Base-by-base conservation (phyloP, 2,113 vertebrate genomes). In the Ameiurus melas region DNA sequence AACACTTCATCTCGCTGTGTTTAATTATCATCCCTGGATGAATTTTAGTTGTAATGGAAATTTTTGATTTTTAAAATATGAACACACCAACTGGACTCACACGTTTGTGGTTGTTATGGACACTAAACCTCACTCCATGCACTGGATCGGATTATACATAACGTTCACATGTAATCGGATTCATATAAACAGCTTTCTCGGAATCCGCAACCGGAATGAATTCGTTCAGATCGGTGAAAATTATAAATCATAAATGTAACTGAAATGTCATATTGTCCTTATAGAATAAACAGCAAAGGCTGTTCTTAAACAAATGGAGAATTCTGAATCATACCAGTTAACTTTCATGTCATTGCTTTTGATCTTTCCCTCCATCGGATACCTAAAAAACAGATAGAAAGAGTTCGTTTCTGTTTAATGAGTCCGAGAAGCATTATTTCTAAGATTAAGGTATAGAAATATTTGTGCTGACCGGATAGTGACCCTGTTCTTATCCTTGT, bases 271-370 rank as follows among this genome's bases (percentile, higher is more conserved):
- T 12, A 13, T n/a, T 2, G 27, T 64, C 8, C 1, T 80, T 80
- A 33, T 10, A 33, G 17, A 5, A 57, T 57, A 36, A 81, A 81
- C 17, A 33, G 4, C 17, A 80, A 55, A 22, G 36, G 2, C 17
- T 47, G 36, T 25, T 13, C 0, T 25, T 3, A 12, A 43, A 33
- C 33, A 55, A 22, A 58, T 58, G 9, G 1, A 22, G 2, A 58
- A 25, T 82, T 14, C 9, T 36, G 19, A 57, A 83, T 89, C 93
- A 93, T 95, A 99, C 98, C 98, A 99, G 93, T 97, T 99, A 79
- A 99, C 95, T 97, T 99, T 99, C 98, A 99, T 99, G 95, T 99
- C 95, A 93, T 93, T 98, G 91, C 95, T 98, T 96, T 97, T 99
- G 94, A 99, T 99, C 92, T 96, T 99, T 92, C 98, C 98, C 30